phyloP scores from a whole-genome alignment of 2,797 vertebrate genomes.

The Pseudopleuronectes americanus region DNA sequence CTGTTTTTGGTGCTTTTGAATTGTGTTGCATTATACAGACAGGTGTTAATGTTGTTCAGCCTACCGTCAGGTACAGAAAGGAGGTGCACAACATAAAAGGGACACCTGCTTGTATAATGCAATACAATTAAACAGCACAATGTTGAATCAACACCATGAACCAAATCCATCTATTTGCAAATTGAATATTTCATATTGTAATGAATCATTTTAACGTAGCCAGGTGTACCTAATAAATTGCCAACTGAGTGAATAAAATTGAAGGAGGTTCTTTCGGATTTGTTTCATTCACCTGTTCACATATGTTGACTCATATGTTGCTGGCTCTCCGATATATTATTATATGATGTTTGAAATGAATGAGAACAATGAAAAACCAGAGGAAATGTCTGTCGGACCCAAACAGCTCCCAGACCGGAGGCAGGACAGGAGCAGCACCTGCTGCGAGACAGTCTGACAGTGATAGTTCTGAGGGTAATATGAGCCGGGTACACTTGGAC shows the following conservation, averaged over 20 bases:
- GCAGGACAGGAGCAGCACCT: slow-evolving; percentile 52
- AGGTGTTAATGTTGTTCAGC: neutral
- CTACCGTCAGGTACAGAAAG: neutral
- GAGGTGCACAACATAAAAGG: neutral
- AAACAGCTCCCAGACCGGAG: slow-evolving; percentile 16
- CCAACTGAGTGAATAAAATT: too few species aligned
- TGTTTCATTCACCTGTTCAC: too few species aligned
- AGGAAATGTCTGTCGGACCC: neutral
- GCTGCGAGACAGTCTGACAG: slow-evolving; percentile 49
- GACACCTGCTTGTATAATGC: neutral
- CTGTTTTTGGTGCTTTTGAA: neutral
- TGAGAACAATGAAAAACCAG: slow-evolving; percentile 7
- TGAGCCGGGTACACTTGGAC: slow-evolving; percentile 38
- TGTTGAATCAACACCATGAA: neutral
- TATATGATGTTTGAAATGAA: neutral
- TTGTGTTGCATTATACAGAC: neutral
- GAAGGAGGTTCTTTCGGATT: too few species aligned
- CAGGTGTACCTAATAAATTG: too few species aligned
- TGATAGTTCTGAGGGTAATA: slow-evolving; percentile 55
- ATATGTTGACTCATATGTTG: too few species aligned
- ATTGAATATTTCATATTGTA: neutral
- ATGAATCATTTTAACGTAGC: too few species aligned
- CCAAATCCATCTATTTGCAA: neutral
- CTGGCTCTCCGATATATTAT: too few species aligned
- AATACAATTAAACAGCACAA: neutral